Evolutionary conservation across 2,797 vertebrate species (phyloP), one percentile per base, ranked within the genome.

Genomic region (Phalloptychus januarius): DNA sequence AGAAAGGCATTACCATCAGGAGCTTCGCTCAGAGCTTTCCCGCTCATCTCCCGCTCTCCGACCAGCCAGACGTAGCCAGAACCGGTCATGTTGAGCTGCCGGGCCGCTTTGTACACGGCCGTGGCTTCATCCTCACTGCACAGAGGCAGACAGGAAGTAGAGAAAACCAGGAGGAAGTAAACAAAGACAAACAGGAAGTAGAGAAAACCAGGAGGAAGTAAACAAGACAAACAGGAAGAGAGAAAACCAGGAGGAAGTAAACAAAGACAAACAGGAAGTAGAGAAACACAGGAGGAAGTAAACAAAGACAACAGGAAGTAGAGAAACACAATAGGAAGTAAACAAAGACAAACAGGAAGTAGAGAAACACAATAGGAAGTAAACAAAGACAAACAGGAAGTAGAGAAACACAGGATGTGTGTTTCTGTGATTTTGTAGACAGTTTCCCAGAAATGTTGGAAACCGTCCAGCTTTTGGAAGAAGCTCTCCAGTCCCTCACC

Each of bases 31-130:
- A 98, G 95, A 74, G 98, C 98, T 79, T 97, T 99, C 84, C 98
- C 97, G 0, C 96, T 98, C 93, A 99, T 98, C 96, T 99, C 98
- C 78, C 98, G 93, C 87, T 99, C 98, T 23, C 98, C 98, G 16
- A 99, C 98, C 93, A 99, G 95, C 98, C 98, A 99, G 79, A 99
- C 98, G 80, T 99, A 99, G 77, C 98, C 97, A 0, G 98, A 96
- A 58, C 98, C 97, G 0, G 97, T 99, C 98, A 99, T 99, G 93
- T 99, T 99, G 85, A 99, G 97, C 91, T 97, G 95, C 20, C 97
- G 96, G 2, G 98, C 98, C 0, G 97, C 96, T 82, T 96, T 97
- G 89, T 99, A 99, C 78, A 99, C 96, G 0, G 96, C 96, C 1
- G 97, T 97, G 0, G 98, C 98, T 63, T 99, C 98, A 16, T 99